phyloP scores from a whole-genome alignment of 1,140 invertebrate genomes.

The Leptonema lineaticorne region DNA sequence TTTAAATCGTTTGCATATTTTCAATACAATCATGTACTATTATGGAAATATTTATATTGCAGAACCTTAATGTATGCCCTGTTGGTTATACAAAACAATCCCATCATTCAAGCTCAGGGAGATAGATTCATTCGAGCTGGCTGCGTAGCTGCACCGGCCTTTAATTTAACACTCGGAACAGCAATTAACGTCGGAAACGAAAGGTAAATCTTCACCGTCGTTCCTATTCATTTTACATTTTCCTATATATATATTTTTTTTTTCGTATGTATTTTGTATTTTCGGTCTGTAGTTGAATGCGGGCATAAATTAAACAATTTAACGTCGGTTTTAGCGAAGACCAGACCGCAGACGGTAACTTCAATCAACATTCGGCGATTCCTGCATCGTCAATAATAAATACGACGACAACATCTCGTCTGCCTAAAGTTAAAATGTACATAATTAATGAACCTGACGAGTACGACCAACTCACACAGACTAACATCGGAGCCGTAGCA shows the following conservation, averaged over 20 bases:
- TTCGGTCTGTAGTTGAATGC: neutral
- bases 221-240: neutral
- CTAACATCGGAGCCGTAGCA: conserved; percentile 44
- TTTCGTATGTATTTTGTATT: neutral
- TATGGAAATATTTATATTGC: no score
- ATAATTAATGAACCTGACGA: conserved; percentile 47
- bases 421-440: conserved; percentile 50
- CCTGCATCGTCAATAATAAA: conserved; percentile 39
- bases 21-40: no score
- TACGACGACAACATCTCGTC: conserved; percentile 30
- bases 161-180: conserved; percentile 48
- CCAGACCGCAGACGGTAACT: conserved; percentile 4
- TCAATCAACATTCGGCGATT: conserved; percentile 23
- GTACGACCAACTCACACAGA: conserved; percentile 32
- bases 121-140: conserved; percentile 66
- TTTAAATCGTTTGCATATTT: no score
- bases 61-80: conserved; percentile 64
- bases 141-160: conserved; percentile 53
- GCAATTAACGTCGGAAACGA: conserved; percentile 49
- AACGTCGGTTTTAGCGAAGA: conserved; percentile 27
- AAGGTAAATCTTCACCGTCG: conserved; percentile 42
- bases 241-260: neutral
- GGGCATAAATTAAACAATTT: neutral
- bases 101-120: conserved; percentile 64
- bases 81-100: conserved; percentile 67